Base-by-base conservation (phyloP, 2,797 vertebrate species). In the Dipus sagitta region DNA sequence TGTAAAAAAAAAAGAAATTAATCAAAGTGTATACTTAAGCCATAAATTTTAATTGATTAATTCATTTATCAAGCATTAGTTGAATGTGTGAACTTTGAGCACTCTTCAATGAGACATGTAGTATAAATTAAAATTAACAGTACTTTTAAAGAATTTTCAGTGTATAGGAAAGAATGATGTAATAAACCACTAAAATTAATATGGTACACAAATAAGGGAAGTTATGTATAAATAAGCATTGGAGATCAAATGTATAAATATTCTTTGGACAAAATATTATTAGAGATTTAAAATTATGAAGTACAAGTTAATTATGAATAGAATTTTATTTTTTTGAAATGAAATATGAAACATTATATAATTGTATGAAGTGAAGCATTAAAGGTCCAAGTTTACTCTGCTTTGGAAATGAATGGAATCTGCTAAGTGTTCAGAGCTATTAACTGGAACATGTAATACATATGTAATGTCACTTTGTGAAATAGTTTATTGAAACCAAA, bases 221-320 rank as follows among this genome's bases (percentile, higher is more conserved):
- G 8, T 8, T 70, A 11, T 52, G 78, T 6, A 11, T n/a, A 88
- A 93, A 78, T 67, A 28, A 92, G 32, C 28, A 23, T 62, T 62
- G 1, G 30, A 47, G 30, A 62, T 86, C 12, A 87, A 67, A 64
- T 21, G 1, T 42, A 23, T 84, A 68, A 42, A n/a, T 90, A 90
- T 23, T 68, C 81, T 81, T 90, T 81, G 17, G 4, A 38, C 87
- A 94, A 85, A 38, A 10, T 26, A 1, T 54, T 87, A 88, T 82
- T 81, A 79, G 52, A 70, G 7, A 70, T 93, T 79, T 28, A 47
- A 83, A 71, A 70, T 82, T 91, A 17, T 65, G 42, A 93, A 89
- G 20, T 76, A 0, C 52, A 81, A 67, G 13, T 86, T 86, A 76
- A 82, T 87, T 79, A 80, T 78, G 18, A 95, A 78, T 68, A 70